Base-by-base conservation (phyloP, 2,797 vertebrate species). In the Orientallactaga sibirica region DNA sequence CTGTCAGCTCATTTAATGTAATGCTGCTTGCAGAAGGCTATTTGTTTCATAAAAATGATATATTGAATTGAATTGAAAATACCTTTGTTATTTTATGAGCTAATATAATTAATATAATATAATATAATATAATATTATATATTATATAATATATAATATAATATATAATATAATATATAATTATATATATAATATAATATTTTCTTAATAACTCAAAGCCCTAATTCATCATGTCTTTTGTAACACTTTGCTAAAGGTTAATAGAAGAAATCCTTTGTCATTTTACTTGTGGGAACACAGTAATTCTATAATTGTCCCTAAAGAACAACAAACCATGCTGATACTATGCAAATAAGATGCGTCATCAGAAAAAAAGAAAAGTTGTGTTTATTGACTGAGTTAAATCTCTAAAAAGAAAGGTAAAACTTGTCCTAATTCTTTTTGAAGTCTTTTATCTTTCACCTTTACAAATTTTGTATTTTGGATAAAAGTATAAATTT, bases 321-420 rank as follows among this genome's bases (percentile, higher is more conserved):
- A 94, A 96, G 75, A 91, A 92, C 97, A 96, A 95, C 94, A 96
- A 96, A 78, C 74, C 48, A 91, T 37, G 90, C 66, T 86, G 83
- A 96, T 96, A 96, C 77, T 58, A 95, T 97, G 87, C 58, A 97
- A 95, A 97, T 97, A 96, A 94, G 95, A 95, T 80, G 2, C 43
- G 43, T 86, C 93, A 95, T 97, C 68, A 96, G 90, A 96, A 97
- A 97, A 97, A 66, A 24, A 95, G 95, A 94, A 96, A 25, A 62
- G 2, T 62, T 43, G 14, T 89, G 48, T 97, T 92, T 75, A n/a
- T 90, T 96, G 74, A 88, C 29, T 90, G 7, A 61, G 71, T 86
- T 94, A 97, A 85, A 96, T 58, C 71, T 80, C 58, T 88, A 62
- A 85, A 93, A 84, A 48, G 8, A 48, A 86, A n/a, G 20, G 84